Evolutionary conservation across 2,888 invertebrate species (phyloP).

Genomic region (Clanis bilineata): DNA sequence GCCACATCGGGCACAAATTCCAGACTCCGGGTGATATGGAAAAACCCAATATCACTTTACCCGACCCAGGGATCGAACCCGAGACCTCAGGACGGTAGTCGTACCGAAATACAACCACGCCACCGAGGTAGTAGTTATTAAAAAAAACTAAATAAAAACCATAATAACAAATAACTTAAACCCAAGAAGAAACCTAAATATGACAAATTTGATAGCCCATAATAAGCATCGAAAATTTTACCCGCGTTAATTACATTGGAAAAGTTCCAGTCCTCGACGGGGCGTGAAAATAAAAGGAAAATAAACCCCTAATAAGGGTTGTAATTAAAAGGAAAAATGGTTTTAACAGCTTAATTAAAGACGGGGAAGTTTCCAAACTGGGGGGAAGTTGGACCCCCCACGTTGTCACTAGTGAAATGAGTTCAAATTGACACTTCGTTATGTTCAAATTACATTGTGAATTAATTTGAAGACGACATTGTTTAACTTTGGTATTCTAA

Average conservation of each 20-base stretch:
- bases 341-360: constrained; percentile 14
- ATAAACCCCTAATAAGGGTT: constrained; percentile 8
- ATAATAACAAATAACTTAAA: too few species aligned
- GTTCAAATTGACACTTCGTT: constrained; percentile 11
- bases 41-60: too few species aligned
- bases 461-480: neutral
- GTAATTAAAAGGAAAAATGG: constrained; percentile 13
- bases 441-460: constrained; percentile 6
- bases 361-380: neutral
- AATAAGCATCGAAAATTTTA: neutral
- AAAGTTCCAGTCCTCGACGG: neutral
- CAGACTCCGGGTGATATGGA: too few species aligned
- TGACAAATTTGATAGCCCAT: neutral
- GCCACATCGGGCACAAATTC: too few species aligned
- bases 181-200: neutral
- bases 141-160: too few species aligned
- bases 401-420: constrained; percentile 8
- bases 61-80: too few species aligned
- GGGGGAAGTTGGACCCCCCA: neutral
- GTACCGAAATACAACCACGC: too few species aligned
- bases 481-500: neutral
- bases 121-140: too few species aligned
- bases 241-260: neutral
- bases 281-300: constrained; percentile 12
- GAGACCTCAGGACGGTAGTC: too few species aligned